Evolutionary conservation across 2,888 invertebrate species (phyloP).

Genomic region (Lasioglossum oenotherae): DNA sequence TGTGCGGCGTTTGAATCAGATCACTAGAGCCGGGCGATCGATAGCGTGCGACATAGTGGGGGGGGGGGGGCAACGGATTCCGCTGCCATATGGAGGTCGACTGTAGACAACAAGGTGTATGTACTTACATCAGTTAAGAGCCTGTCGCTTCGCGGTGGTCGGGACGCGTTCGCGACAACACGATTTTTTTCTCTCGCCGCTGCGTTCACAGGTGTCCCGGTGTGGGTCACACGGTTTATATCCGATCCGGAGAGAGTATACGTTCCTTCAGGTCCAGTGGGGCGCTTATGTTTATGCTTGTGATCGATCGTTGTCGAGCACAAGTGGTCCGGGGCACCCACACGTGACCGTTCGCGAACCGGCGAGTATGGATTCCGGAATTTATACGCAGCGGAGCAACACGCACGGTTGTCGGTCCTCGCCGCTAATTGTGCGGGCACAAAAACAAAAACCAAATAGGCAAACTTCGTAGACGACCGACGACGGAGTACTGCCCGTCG

Average conservation of each 20-base stretch:
- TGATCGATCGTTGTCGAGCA: constrained; percentile 24
- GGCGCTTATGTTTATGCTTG: constrained; percentile 7
- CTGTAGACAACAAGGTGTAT: constrained; percentile 28
- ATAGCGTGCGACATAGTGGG: not conserved
- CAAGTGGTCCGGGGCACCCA: constrained; percentile 44
- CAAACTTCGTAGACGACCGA: constrained; percentile 17
- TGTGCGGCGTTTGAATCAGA: constrained; percentile 17
- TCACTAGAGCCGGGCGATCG: constrained; percentile 11
- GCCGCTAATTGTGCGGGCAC: too few relatives aligned
- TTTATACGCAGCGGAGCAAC: too few relatives aligned
- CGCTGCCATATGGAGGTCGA: constrained; percentile 59
- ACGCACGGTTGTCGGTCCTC: not conserved
- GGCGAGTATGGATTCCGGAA: constrained; percentile 2
- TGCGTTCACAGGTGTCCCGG: constrained; percentile 22
- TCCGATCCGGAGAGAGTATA: constrained; percentile 34
- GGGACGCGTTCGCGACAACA: constrained; percentile 58
- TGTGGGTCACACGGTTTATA: constrained; percentile 40
- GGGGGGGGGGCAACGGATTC: not conserved
- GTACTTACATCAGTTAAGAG: constrained; percentile 66
- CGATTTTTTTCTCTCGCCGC: constrained; percentile 34
- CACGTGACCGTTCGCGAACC: constrained; percentile 49
- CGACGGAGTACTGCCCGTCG: constrained; percentile 45
- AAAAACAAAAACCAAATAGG: not conserved
- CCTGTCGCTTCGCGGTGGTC: constrained; percentile 54
- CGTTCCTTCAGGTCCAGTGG: constrained; percentile 27